Base-by-base conservation (phyloP, 2,797 vertebrate species). In the Calcarius lapponicus region DNA sequence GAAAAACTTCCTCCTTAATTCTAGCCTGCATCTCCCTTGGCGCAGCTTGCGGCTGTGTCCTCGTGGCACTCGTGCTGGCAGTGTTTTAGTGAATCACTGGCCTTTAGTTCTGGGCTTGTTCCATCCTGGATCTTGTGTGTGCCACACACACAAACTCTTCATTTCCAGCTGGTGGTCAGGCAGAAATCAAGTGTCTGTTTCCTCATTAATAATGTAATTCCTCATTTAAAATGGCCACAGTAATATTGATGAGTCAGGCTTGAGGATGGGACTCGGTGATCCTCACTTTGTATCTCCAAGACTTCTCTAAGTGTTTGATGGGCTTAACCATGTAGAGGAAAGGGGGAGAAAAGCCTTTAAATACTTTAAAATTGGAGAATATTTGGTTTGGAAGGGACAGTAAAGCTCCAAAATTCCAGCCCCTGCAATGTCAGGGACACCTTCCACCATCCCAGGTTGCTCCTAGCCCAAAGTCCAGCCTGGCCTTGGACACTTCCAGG, bases 51-150 rank as follows among this genome's bases (percentile, higher is more conserved):
- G 36, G 9, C 36, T 36, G 36, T 36, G 36, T 36, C 36, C 36
- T 40, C 0, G 0, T 76, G 75, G 24, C n/a, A 5, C 56, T 90
- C 4, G 1, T 34, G 56, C 43, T 74, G 54, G 45, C 38, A 58
- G 6, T 1, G 0, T 21, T 50, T 42, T 11, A 28, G 36, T 42
- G 31, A 26, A 28, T 54, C 42, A 26, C 1, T 50, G 69, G 32
- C 20, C 54, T 56, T 56, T 10, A 56, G 69, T 62, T 62, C 34
- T 60, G 47, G 64, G 60, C 32, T 73, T 10, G 6, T 17, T 84
- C 58, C 32, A 8, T 18, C 7, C 1, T 3, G 6, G 1, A 0
- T 15, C 42, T 34, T 53, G 22, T 42, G 18, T 1, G 10, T 14
- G 29, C 24, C 6, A 4, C 8, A 18, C 28, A 22, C 29, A 47